Conservation (phyloP, 2,888 invertebrate species). For the Nemoura dubitans region DNA sequence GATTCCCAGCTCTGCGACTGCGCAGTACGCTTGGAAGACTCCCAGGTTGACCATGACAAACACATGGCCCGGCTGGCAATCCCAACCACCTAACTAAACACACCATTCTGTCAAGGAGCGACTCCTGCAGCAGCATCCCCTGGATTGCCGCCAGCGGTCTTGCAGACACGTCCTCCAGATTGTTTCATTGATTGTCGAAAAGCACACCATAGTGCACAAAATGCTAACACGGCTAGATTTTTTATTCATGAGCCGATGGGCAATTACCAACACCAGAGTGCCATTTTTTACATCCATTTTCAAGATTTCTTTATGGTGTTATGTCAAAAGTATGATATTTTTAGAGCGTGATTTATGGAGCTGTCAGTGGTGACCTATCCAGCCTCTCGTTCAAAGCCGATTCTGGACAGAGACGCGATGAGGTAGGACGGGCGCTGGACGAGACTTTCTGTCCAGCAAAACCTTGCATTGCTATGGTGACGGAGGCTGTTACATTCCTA, state of each 20-base stretch:
- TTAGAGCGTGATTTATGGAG: neutral
- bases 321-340: neutral
- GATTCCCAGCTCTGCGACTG: too few relatives aligned
- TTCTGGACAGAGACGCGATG: neutral
- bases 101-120: neutral
- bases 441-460: too few relatives aligned
- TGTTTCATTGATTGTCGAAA: neutral
- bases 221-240: neutral
- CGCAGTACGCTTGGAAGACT: too few relatives aligned
- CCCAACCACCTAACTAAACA: neutral
- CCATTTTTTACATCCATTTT: constrained; percentile 5
- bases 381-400: neutral
- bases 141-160: neutral
- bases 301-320: neutral
- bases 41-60: neutral
- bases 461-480: neutral
- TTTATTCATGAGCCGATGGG: neutral
- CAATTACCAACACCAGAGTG: neutral
- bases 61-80: neutral
- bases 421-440: too few relatives aligned
- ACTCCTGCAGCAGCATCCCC: neutral
- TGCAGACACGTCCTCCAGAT: too few relatives aligned
- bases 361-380: constrained; percentile 4
- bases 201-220: neutral
- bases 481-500: neutral